Evolutionary conservation across 1,140 invertebrate genomes (phyloP).

Genomic region (Gonioctena quinquepunctata): DNA sequence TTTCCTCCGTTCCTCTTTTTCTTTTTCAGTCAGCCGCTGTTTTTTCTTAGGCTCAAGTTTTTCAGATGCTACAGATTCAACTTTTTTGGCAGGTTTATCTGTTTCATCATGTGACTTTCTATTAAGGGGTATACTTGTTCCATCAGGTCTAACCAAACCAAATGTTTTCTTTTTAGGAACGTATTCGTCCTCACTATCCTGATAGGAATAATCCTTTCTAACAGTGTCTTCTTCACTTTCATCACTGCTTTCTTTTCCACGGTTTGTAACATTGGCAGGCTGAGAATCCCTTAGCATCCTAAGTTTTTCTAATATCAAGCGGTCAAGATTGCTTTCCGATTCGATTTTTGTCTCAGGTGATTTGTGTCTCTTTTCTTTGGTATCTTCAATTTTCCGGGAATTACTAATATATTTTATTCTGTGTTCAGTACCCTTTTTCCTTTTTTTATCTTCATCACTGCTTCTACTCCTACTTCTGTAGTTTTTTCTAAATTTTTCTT

Average conservation of each 20-base stretch:
- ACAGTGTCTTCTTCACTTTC: neutral
- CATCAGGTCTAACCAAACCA: conserved; percentile 58
- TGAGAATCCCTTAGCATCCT: conserved; percentile 18
- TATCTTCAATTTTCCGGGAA: neutral
- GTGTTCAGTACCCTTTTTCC: neutral
- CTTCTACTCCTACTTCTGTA: conserved; percentile 19
- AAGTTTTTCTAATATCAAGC: conserved; percentile 29
- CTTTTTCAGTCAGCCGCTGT: conserved; percentile 64
- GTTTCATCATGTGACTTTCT: conserved; percentile 14
- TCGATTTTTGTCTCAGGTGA: neutral
- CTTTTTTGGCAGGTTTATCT: conserved; percentile 32
- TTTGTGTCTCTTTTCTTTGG: conserved; percentile 7
- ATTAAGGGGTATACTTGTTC: conserved; percentile 51
- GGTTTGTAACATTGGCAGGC: neutral
- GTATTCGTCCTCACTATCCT: conserved; percentile 31
- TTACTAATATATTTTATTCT: neutral
- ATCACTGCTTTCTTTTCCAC: neutral
- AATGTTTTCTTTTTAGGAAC: conserved; percentile 44
- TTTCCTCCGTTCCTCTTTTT: conserved; percentile 70
- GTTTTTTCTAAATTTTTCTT: conserved; percentile 13
- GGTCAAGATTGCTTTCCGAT: conserved; percentile 21
- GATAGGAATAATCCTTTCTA: neutral
- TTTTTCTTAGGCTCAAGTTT: conserved; percentile 22
- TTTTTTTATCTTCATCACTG: neutral
- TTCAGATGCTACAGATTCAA: conserved; percentile 24